These are phyloP conservation scores for Hecatera dysodea DNA, from an alignment of 2,888 invertebrate genomes.

Conservation along the genomic window DNA sequence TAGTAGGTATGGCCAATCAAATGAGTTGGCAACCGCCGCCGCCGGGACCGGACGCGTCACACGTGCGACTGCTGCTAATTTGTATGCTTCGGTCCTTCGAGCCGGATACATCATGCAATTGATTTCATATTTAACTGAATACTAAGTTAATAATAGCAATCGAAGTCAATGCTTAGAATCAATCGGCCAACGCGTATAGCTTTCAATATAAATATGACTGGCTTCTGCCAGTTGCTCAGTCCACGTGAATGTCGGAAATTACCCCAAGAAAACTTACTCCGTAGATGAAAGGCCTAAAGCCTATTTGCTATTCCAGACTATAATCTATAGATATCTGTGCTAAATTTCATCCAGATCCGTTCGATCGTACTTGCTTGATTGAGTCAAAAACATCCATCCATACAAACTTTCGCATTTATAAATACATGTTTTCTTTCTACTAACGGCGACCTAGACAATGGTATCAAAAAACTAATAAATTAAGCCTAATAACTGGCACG, in stretches of 20 bases:
- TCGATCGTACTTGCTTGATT: too few relatives aligned
- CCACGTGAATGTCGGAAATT: too few relatives aligned
- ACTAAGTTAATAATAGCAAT: background rate
- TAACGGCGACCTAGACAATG: background rate
- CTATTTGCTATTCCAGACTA: too few relatives aligned
- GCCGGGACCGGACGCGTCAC: slow-evolving; percentile 41
- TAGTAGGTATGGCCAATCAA: slow-evolving; percentile 23
- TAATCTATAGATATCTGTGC: too few relatives aligned
- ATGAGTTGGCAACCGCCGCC: slow-evolving; percentile 23
- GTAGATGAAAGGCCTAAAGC: too few relatives aligned
- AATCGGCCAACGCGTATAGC: background rate
- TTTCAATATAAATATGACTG: too few relatives aligned
- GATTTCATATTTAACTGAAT: background rate
- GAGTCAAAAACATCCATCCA: too few relatives aligned
- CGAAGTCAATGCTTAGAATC: background rate
- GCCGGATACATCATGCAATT: slow-evolving; percentile 21
- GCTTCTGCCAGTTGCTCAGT: too few relatives aligned
- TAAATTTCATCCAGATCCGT: too few relatives aligned
- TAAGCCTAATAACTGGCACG: slow-evolving; percentile 30
- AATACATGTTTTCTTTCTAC: background rate
- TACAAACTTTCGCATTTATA: too few relatives aligned
- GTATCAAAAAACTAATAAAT: slow-evolving; percentile 28
- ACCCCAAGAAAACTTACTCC: too few relatives aligned
- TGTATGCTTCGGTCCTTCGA: slow-evolving; percentile 21
- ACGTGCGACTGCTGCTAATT: slow-evolving; percentile 48